These are phyloP conservation scores for Cheiracanthium punctorium DNA, from an alignment of 2,888 invertebrate genomes.

Conservation along the genomic window DNA sequence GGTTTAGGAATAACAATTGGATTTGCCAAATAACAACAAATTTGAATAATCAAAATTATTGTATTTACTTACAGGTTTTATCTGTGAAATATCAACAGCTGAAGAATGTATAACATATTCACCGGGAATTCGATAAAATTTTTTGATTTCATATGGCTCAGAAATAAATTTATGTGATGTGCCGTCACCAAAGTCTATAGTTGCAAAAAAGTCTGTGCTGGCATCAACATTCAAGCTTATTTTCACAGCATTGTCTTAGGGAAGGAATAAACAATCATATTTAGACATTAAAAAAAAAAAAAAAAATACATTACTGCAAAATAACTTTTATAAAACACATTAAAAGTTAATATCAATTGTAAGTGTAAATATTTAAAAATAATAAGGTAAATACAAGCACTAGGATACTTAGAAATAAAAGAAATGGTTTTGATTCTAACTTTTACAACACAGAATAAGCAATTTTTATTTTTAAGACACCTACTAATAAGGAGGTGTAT, in stretches of 20 bases:
- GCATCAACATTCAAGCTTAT: slow-evolving; percentile 28
- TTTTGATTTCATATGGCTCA: slow-evolving; percentile 16
- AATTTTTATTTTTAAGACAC: too few relatives aligned
- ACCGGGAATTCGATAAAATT: slow-evolving; percentile 40
- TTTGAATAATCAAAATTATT: neutral
- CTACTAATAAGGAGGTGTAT: too few relatives aligned
- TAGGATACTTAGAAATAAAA: too few relatives aligned
- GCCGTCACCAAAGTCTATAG: slow-evolving; percentile 50
- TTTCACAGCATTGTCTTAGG: slow-evolving; percentile 31
- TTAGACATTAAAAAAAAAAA: too few relatives aligned
- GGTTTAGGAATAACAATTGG: too few relatives aligned
- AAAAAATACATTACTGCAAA: too few relatives aligned
- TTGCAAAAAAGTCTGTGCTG: slow-evolving; percentile 9
- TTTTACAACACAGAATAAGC: too few relatives aligned
- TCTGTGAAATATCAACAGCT: slow-evolving; percentile 23
- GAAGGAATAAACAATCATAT: neutral
- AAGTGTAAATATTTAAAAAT: too few relatives aligned
- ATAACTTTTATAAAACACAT: too few relatives aligned
- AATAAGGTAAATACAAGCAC: too few relatives aligned
- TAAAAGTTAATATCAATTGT: too few relatives aligned
- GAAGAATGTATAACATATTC: slow-evolving; percentile 29
- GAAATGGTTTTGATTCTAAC: too few relatives aligned
- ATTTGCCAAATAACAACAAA: neutral
- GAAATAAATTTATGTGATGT: neutral
- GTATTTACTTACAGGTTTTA: slow-evolving; percentile 28